These are phyloP conservation scores for Pammene aurita DNA, from an alignment of 2,888 invertebrate species.

Conservation along the genomic window DNA sequence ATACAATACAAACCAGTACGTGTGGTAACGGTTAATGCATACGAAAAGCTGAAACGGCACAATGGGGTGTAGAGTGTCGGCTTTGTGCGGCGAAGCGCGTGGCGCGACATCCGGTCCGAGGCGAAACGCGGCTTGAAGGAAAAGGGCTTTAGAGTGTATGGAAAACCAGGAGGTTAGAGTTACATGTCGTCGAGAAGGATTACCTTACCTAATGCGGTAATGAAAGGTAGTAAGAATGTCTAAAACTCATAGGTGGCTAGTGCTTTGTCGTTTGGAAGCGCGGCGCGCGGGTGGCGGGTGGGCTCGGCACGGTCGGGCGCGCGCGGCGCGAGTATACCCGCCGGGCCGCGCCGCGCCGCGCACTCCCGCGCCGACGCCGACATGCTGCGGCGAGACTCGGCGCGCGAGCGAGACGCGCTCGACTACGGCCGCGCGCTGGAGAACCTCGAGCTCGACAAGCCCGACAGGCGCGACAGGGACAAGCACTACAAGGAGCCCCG, in stretches of 20 bases:
- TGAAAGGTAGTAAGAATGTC: constrained; percentile 4
- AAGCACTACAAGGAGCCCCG: constrained; percentile 5
- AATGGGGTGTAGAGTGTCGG: constrained; percentile 18
- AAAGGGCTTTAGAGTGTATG: not conserved
- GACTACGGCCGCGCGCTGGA: constrained; percentile 24
- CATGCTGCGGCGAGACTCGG: constrained; percentile 33
- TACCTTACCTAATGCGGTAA: not conserved
- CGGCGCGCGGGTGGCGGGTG: no score
- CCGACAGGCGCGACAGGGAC: constrained; percentile 10
- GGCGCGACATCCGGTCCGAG: constrained; percentile 9
- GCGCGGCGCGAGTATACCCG: constrained; percentile 1
- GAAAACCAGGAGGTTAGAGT: not conserved
- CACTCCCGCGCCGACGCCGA: constrained; percentile 23
- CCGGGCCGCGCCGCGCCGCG: constrained; percentile 23
- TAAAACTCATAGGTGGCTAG: not conserved
- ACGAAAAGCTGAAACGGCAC: constrained; percentile 6
- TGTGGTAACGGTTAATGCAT: no score
- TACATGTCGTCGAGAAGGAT: not conserved
- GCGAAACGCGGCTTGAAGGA: not conserved
- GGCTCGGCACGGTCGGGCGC: not conserved
- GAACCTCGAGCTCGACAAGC: constrained; percentile 2
- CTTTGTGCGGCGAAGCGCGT: constrained; percentile 19
- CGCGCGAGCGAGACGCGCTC: constrained; percentile 33
- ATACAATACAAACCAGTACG: not conserved
- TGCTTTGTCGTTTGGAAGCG: not conserved